Conservation (phyloP, 2,113 vertebrate species). For the Panthera uncia region DNA sequence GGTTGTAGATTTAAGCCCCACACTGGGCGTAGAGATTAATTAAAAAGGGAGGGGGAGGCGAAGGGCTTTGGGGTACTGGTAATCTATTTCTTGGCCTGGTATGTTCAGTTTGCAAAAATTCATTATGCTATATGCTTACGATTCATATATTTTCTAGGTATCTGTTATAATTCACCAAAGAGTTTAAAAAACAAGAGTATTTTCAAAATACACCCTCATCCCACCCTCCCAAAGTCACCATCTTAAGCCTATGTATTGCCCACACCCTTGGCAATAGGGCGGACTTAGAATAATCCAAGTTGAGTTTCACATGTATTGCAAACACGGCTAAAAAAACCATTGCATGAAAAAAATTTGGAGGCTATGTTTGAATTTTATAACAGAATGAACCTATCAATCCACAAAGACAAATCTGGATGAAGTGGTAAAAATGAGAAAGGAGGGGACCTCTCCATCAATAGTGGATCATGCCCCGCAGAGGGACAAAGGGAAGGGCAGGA, state of each 20-base stretch:
- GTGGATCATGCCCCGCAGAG: slow-evolving; percentile 26
- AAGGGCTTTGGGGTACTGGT: neutral
- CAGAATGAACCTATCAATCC: neutral
- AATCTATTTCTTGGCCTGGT: neutral
- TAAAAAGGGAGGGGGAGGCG: neutral
- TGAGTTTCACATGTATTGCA: neutral
- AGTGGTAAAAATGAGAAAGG: neutral
- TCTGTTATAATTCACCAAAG: neutral
- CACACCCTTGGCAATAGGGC: neutral
- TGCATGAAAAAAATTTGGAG: neutral
- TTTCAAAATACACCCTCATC: neutral
- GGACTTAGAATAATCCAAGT: slow-evolving; percentile 4
- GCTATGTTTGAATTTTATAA: neutral
- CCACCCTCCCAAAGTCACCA: neutral
- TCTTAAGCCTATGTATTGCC: neutral
- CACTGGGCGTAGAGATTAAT: neutral
- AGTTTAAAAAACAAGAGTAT: neutral
- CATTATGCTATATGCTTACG: neutral
- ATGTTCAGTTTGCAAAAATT: neutral
- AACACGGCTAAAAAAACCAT: neutral
- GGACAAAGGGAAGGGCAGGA: slow-evolving; percentile 62
- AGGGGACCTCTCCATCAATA: neutral
- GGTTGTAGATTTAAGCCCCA: neutral
- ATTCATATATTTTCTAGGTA: neutral
- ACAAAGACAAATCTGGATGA: neutral